phyloP scores from a whole-genome alignment of 2,797 vertebrate genomes.

The Hemibagrus guttatus region DNA sequence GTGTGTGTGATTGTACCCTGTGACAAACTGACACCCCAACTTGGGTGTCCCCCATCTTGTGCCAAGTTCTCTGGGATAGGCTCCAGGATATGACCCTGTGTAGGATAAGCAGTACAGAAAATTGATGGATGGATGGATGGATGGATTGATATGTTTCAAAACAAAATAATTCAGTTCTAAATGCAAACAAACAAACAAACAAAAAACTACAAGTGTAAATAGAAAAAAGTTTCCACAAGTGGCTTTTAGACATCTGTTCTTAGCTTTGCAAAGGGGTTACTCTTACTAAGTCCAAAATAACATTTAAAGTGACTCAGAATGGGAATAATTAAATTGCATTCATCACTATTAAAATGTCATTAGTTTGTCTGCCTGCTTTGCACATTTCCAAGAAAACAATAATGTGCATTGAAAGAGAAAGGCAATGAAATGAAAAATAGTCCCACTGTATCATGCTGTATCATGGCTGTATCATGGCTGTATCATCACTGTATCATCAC shows the following conservation, averaged over 20 bases:
- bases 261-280: background rate
- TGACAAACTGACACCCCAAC: too few species aligned
- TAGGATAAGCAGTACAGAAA: too few species aligned
- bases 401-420: background rate
- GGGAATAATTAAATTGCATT: background rate
- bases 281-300: background rate
- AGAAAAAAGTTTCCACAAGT: background rate
- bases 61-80: too few species aligned
- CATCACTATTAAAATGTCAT: background rate
- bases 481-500: too few species aligned
- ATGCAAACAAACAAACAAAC: background rate
- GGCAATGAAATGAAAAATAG: background rate
- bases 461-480: too few species aligned
- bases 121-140: too few species aligned
- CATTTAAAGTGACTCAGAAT: background rate
- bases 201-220: background rate
- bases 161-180: background rate
- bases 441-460: background rate
- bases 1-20: too few species aligned
- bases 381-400: conserved; percentile 9
- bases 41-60: too few species aligned
- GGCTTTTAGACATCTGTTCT: background rate
- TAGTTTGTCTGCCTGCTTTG: background rate
- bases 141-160: too few species aligned
- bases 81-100: too few species aligned